phyloP scores from a whole-genome alignment of 2,797 vertebrate species.

The Sciaenops ocellatus region DNA sequence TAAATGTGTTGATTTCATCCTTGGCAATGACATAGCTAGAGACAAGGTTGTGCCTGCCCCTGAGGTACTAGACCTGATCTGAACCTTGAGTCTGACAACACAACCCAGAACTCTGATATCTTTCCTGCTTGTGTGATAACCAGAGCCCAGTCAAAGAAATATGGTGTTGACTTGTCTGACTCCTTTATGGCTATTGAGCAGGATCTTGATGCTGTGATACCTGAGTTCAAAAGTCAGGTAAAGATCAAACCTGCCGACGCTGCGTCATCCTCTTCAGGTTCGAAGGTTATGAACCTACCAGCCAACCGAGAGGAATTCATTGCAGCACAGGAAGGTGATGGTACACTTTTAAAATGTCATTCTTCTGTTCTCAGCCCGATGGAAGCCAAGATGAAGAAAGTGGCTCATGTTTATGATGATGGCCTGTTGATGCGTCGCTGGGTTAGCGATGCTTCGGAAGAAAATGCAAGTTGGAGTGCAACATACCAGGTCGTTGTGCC shows the following conservation, averaged over 20 bases:
- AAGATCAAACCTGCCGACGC: no score
- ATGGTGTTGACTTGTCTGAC: no score
- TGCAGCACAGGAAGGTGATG: neutral
- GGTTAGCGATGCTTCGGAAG: neutral
- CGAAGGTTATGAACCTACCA: neutral
- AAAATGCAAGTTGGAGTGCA: neutral
- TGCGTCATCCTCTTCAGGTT: neutral
- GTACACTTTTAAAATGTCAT: neutral
- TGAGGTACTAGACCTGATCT: neutral
- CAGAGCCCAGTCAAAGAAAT: neutral
- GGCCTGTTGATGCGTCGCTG: neutral
- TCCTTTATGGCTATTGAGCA: no score
- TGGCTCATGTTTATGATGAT: neutral
- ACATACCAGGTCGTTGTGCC: neutral
- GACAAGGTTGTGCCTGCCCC: neutral
- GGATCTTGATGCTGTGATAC: no score
- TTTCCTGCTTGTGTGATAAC: no score
- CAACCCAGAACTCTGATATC: no score
- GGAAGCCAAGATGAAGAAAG: neutral
- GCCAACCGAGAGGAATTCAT: slow-evolving; percentile 1
- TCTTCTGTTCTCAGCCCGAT: no score
- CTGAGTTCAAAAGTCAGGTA: no score
- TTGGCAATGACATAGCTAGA: neutral
- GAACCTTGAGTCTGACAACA: no score
- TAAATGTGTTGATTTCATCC: neutral